These are phyloP conservation scores for Patagioenas fasciata DNA, from an alignment of 2,113 vertebrate species.

Conservation along the genomic window DNA sequence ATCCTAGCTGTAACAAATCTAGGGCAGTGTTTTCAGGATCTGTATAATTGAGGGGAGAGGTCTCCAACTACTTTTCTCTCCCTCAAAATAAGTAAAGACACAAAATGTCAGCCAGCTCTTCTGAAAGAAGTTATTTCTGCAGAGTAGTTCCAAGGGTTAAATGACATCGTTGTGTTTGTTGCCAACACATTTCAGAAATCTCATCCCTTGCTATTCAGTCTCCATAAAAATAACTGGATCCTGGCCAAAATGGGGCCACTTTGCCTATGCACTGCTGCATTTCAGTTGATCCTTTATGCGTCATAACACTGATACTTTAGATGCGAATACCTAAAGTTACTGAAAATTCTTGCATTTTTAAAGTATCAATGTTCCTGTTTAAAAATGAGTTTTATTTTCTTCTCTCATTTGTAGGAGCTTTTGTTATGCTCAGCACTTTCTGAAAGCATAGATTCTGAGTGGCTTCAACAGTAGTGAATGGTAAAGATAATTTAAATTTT, in stretches of 20 bases:
- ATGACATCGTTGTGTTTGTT: neutral
- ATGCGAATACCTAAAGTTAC: neutral
- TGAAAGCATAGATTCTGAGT: neutral
- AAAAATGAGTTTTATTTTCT: neutral
- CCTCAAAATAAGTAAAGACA: neutral
- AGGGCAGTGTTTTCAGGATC: neutral
- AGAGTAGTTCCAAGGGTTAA: neutral
- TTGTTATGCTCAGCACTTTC: neutral
- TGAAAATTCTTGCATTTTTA: neutral
- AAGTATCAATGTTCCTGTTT: neutral
- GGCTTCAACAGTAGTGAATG: neutral
- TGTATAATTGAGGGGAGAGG: neutral
- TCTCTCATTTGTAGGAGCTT: neutral
- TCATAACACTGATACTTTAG: neutral
- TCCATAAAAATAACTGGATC: conserved; percentile 21
- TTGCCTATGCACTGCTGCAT: neutral
- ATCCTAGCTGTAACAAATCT: neutral
- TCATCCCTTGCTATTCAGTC: neutral
- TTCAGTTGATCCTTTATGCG: neutral
- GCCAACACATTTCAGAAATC: neutral
- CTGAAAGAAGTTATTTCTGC: neutral
- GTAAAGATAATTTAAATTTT: neutral
- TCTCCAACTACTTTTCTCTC: neutral
- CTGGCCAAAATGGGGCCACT: conserved; percentile 7
- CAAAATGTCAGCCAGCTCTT: neutral